Evolutionary conservation across 2,888 invertebrate genomes (phyloP).

Genomic region (Agonopterix alstromeriana): DNA sequence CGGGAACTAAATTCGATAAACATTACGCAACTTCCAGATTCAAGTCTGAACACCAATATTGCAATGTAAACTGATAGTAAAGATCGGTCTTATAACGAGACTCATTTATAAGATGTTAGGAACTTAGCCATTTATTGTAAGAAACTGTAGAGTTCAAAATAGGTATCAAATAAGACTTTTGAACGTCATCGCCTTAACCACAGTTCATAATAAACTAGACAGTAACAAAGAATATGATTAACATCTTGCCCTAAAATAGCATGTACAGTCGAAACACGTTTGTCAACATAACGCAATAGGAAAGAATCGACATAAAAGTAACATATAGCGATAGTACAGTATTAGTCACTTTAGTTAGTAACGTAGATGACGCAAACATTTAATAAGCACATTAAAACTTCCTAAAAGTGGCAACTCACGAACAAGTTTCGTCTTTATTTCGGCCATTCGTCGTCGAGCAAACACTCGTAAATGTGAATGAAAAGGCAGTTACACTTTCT

Average conservation of each 20-base stretch:
- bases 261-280: too few species aligned
- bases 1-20: conserved; percentile 18
- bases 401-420: conserved; percentile 11
- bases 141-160: too few species aligned
- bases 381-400: conserved; percentile 12
- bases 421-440: conserved; percentile 10
- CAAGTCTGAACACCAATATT: not conserved
- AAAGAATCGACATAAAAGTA: not conserved
- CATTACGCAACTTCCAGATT: conserved; percentile 14
- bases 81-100: too few species aligned
- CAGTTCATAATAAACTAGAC: too few species aligned
- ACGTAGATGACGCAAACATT: conserved; percentile 16
- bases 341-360: conserved; percentile 19
- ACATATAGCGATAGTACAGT: not conserved
- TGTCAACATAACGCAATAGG: too few species aligned
- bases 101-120: too few species aligned
- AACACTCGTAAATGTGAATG: conserved; percentile 9
- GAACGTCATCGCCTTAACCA: too few species aligned
- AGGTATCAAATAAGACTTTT: too few species aligned
- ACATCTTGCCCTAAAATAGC: too few species aligned
- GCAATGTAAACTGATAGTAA: too few species aligned
- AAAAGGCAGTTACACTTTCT: conserved; percentile 37
- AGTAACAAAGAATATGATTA: too few species aligned
- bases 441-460: conserved; percentile 4
- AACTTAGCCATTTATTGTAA: too few species aligned